Base-by-base conservation (phyloP, 2,888 invertebrate species). In the Cepaea hortensis region DNA sequence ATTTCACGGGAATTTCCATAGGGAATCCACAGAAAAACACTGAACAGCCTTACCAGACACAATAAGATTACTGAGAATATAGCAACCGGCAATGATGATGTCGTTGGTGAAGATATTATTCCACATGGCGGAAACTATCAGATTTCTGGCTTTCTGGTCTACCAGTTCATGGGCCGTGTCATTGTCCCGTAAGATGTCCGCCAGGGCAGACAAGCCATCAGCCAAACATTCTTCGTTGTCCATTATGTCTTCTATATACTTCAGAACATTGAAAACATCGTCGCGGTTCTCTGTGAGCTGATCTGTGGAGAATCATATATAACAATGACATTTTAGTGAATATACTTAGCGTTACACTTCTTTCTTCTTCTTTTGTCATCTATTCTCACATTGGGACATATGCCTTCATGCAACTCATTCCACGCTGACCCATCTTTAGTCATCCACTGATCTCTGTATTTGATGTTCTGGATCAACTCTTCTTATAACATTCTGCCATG, bases 81-180 rank as follows among this genome's bases (percentile, higher is more conserved):
- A 90, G 85, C 91, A 92, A 20, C 93, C 93, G 81, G 89, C 87
- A 35, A 92, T 86, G 88, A 92, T 92, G 13, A 93, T 90, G 9
- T 92, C 91, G 80, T 89, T 87, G 85, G 92, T 90, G 61, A 87
- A 87, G 65, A 93, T 89, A 89, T 93, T 92, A 86, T 93, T 92
- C 88, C 90, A 91, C 93, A 94, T 93, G 84, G 92, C 92, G 83
- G 91, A 88, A 46, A 91, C 91, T 85, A 94, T 89, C 82, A 94
- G 88, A 73, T 90, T 91, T 88, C 93, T 93, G 70, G 92, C 90
- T 62, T 87, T 90, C 75, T 90, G 90, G 84, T 92, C 91, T 18
- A 92, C 79, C 11, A n/a, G 20, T 55, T 77, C 46, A 77, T 83
- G 75, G 4, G 86, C 79, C 9, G 80, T 20, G n/a, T 73, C 70